Conservation (phyloP, 2,113 vertebrate genomes). For the Etheostoma spectabile region DNA sequence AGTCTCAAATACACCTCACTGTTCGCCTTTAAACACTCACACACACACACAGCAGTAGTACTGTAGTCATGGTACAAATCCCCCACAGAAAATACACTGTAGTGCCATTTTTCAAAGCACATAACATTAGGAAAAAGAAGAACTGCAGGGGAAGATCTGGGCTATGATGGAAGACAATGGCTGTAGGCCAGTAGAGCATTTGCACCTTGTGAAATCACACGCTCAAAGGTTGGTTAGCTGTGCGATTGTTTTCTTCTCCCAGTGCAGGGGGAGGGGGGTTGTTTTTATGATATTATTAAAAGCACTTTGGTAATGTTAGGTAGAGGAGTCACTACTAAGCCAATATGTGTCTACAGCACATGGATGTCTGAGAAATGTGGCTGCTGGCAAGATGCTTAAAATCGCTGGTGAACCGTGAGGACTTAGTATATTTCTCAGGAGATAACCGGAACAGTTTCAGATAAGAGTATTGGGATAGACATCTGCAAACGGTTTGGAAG, state of each 20-base stretch:
- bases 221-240: slow-evolving; percentile 27
- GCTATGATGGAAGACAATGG: slow-evolving; percentile 79
- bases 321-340: slow-evolving; percentile 47
- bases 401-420: slow-evolving; percentile 69
- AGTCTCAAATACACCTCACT: slow-evolving; percentile 6
- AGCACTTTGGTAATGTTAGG: slow-evolving; percentile 73
- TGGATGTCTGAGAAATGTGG: slow-evolving; percentile 48
- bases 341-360: slow-evolving; percentile 51
- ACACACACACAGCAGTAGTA: slow-evolving; percentile 18
- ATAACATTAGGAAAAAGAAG: neutral
- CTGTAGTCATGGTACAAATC: neutral
- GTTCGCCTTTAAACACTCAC: slow-evolving; percentile 27
- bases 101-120: slow-evolving; percentile 50
- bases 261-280: slow-evolving; percentile 11
- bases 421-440: slow-evolving; percentile 38
- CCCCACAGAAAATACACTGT: slow-evolving; percentile 3
- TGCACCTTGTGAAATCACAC: slow-evolving; percentile 55
- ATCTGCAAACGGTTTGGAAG: slow-evolving; percentile 51
- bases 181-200: slow-evolving; percentile 59
- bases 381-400: slow-evolving; percentile 59
- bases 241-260: slow-evolving; percentile 42
- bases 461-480: slow-evolving; percentile 56
- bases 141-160: slow-evolving; percentile 67
- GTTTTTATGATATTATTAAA: slow-evolving; percentile 33
- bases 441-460: slow-evolving; percentile 13